Percentiles rank a stretch among this genome's conserved stretches.
These are phyloP conservation scores for Ficedula albicollis DNA, from an alignment of 2,797 vertebrate species.

Conservation along the genomic window DNA sequence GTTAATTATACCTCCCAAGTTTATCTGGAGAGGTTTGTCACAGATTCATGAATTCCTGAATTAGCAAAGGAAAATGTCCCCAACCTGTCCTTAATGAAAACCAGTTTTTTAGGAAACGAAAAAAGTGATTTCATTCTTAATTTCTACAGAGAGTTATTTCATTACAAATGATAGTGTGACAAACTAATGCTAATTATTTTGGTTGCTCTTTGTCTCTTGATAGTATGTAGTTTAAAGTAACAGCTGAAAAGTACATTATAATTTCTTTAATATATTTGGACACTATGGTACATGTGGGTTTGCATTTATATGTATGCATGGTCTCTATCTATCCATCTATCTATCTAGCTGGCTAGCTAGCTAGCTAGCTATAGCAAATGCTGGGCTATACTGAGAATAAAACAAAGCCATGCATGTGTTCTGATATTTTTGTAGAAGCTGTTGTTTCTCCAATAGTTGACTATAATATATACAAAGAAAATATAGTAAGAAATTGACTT, in stretches of 20 bases:
- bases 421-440: neutral
- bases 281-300: neutral
- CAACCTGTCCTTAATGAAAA: neutral
- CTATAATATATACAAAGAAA: neutral
- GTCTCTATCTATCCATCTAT: neutral
- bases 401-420: neutral
- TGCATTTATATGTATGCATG: neutral
- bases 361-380: neutral
- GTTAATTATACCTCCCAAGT: neutral
- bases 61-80: neutral
- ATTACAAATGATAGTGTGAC: neutral
- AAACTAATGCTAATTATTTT: slow-evolving; percentile 4
- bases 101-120: neutral
- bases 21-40: neutral
- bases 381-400: neutral
- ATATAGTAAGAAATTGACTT: neutral
- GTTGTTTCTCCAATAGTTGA: neutral
- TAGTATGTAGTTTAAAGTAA: neutral
- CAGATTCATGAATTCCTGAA: neutral
- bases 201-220: neutral
- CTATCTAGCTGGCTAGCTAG: too few relatives aligned
- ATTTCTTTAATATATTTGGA: neutral
- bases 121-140: neutral
- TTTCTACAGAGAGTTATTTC: neutral
- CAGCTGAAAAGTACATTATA: neutral